Conservation (phyloP, 2,888 invertebrate genomes). For the Gymnocheta viridis region DNA sequence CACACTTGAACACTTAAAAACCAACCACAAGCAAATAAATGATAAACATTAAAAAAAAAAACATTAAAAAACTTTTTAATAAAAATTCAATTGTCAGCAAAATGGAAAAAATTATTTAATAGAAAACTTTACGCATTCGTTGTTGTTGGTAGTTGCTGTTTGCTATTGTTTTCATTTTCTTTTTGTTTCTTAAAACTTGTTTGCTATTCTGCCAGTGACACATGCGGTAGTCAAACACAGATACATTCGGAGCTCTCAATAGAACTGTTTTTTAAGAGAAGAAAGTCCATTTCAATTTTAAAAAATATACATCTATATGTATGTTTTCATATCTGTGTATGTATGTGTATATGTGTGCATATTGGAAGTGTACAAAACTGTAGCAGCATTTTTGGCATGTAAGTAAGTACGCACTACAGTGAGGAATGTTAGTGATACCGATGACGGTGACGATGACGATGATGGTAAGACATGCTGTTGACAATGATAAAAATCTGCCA, state of each 20-base stretch:
- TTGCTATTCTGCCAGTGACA: conserved; percentile 29
- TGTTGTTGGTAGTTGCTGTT: conserved; percentile 52
- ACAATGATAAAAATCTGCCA: conserved; percentile 37
- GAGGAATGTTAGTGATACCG: not conserved
- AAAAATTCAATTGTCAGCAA: conserved; percentile 47
- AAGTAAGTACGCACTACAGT: not conserved
- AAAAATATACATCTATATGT: not conserved
- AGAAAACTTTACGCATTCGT: conserved; percentile 47
- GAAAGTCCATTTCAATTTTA: not conserved
- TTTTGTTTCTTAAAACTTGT: not conserved
- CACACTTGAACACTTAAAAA: conserved; percentile 19
- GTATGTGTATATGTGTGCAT: no score
- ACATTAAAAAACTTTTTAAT: conserved; percentile 33
- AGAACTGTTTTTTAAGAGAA: conserved; percentile 1
- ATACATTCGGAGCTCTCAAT: not conserved
- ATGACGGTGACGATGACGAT: not conserved
- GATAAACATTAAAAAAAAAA: not conserved
- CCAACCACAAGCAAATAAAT: not conserved
- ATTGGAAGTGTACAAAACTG: not conserved
- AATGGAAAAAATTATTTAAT: conserved; percentile 37
- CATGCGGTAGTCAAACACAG: not conserved
- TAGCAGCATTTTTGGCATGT: not conserved
- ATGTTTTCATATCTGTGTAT: no score
- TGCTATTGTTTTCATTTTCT: not conserved
- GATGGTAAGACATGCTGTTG: conserved; percentile 19